phyloP scores from a whole-genome alignment of 2,113 vertebrate genomes.

The Hemibagrus wyckioides region DNA sequence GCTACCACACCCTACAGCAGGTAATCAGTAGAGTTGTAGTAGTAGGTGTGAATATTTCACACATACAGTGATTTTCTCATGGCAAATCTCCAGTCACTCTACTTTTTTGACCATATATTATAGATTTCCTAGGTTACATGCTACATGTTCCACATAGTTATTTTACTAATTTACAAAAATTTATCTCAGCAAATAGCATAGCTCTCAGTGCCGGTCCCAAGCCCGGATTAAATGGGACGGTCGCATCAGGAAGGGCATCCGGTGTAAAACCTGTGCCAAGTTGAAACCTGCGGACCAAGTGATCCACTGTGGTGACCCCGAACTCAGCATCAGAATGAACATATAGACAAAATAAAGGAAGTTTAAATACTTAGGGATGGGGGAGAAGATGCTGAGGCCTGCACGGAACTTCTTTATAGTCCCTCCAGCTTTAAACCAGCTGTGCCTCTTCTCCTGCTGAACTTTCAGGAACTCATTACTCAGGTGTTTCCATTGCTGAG shows the following conservation, averaged over 20 bases:
- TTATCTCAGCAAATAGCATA: background rate
- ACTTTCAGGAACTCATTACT: slow-evolving; percentile 98
- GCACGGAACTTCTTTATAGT: slow-evolving; percentile 98
- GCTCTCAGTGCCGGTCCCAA: too few relatives aligned
- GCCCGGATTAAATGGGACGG: too few relatives aligned
- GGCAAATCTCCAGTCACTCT: too few relatives aligned
- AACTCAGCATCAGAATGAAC: background rate
- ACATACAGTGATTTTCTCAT: too few relatives aligned
- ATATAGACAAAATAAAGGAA: background rate
- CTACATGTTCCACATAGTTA: background rate
- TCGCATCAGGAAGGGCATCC: too few relatives aligned
- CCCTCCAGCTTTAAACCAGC: slow-evolving; percentile 97
- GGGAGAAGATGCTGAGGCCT: slow-evolving; percentile 98
- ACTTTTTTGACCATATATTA: too few relatives aligned
- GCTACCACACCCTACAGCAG: too few relatives aligned
- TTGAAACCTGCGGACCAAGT: too few relatives aligned
- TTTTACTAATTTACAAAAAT: background rate
- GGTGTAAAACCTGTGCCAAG: too few relatives aligned
- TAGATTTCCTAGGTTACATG: background rate
- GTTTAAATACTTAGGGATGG: slow-evolving; percentile 89
- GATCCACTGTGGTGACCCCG: too few relatives aligned
- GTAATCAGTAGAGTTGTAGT: too few relatives aligned
- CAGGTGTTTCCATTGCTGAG: slow-evolving; percentile 99
- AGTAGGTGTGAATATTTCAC: too few relatives aligned
- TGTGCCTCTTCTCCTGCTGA: slow-evolving; percentile 97